Evolutionary conservation across 2,797 vertebrate genomes (phyloP).

Genomic region (Miichthys miiuy): DNA sequence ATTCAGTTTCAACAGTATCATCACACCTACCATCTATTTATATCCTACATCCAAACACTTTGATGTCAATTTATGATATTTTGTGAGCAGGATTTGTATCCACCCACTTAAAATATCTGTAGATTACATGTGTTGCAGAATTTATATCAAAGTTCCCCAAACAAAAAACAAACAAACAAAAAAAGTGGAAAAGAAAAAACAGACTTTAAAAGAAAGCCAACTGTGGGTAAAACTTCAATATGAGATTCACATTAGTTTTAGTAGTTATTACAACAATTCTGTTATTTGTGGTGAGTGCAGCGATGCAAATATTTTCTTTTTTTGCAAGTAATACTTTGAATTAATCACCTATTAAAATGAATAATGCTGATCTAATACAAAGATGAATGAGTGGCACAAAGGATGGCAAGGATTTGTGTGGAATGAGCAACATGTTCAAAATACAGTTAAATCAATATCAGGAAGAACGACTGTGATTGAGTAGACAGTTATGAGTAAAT

Average conservation of each 20-base stretch:
- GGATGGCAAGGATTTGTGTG: neutral
- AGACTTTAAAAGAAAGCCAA: constrained; percentile 18
- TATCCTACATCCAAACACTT: neutral
- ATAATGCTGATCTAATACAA: neutral
- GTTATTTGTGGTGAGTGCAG: neutral
- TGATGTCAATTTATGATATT: neutral
- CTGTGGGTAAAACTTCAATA: neutral
- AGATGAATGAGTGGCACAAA: neutral
- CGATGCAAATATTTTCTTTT: neutral
- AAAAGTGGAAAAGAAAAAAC: neutral
- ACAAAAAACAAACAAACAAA: neutral
- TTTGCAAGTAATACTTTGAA: neutral
- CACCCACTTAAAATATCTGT: neutral
- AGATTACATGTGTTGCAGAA: neutral
- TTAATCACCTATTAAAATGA: neutral
- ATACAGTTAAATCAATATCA: neutral
- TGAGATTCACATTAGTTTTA: constrained; percentile 14
- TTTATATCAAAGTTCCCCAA: constrained; percentile 8
- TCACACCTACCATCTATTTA: constrained; percentile 1
- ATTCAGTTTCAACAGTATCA: constrained; percentile 5
- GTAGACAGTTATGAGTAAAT: too few relatives aligned
- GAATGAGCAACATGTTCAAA: neutral
- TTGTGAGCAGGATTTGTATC: constrained; percentile 2
- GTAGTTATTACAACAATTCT: neutral
- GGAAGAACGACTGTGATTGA: constrained; percentile 1